Percentiles rank a stretch among this genome's conserved stretches.
These are phyloP conservation scores for Heterodera filipjevi DNA, from an alignment of 2,888 invertebrate species.

Conservation along the genomic window DNA sequence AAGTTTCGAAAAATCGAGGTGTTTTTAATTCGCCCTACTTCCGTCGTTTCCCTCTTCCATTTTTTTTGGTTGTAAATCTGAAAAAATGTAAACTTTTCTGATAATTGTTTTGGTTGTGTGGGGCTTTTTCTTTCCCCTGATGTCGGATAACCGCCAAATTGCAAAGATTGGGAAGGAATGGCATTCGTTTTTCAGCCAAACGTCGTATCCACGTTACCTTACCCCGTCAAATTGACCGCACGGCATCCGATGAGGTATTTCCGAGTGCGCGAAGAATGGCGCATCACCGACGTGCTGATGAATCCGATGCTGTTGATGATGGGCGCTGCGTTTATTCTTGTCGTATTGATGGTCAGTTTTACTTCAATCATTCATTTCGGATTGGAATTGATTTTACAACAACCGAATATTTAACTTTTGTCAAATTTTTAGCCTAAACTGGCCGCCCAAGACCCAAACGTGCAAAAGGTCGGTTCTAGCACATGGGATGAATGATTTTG, in stretches of 20 bases:
- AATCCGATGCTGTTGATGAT: slow-evolving; percentile 80
- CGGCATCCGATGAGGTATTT: slow-evolving; percentile 76
- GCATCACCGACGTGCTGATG: slow-evolving; percentile 90
- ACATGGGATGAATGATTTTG: too few species aligned
- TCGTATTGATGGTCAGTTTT: slow-evolving; percentile 11
- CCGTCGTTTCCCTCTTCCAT: too few species aligned
- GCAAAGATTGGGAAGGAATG: too few species aligned
- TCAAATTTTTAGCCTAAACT: slow-evolving; percentile 60
- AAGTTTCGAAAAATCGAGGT: too few species aligned
- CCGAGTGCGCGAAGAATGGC: slow-evolving; percentile 92
- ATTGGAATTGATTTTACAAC: slow-evolving; percentile 44
- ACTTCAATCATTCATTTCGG: too few species aligned
- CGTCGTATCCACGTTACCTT: slow-evolving; percentile 76
- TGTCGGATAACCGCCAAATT: too few species aligned
- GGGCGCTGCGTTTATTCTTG: background rate
- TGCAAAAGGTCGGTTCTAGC: slow-evolving; percentile 77
- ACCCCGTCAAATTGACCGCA: slow-evolving; percentile 87
- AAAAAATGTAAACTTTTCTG: too few species aligned
- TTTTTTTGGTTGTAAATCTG: too few species aligned
- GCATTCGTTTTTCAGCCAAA: slow-evolving; percentile 49
- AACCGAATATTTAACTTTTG: slow-evolving; percentile 48
- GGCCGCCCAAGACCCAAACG: slow-evolving; percentile 85
- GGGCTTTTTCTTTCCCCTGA: too few species aligned
- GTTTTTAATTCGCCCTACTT: too few species aligned
- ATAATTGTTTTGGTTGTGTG: too few species aligned